These are phyloP conservation scores for Trididemnum nubilum DNA, from an alignment of 23 tunicate genomes.

Conservation along the genomic window DNA sequence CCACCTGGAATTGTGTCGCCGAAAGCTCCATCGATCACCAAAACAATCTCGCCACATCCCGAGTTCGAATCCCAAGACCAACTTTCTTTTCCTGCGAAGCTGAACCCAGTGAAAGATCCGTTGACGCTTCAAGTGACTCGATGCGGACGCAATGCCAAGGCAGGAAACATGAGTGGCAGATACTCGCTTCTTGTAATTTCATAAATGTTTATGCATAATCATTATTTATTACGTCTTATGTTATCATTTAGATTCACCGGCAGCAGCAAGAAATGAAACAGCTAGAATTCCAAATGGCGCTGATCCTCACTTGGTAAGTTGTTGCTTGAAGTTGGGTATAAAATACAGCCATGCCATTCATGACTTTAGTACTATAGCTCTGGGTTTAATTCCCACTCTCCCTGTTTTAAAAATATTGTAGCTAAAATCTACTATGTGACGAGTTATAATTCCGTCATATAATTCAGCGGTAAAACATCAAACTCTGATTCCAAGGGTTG, in stretches of 20 bases:
- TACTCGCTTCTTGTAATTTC: too few species aligned
- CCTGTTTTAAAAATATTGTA: neutral
- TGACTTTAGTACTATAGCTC: too few species aligned
- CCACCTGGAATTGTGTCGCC: slow-evolving; percentile 21
- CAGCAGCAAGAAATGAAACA: neutral
- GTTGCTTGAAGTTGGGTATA: neutral
- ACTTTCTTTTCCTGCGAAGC: neutral
- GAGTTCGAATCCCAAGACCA: slow-evolving; percentile 32
- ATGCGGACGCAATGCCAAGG: slow-evolving; percentile 11
- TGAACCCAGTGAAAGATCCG: slow-evolving; percentile 34
- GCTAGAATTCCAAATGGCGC: slow-evolving; percentile 35
- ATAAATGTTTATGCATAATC: neutral
- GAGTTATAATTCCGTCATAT: too few species aligned
- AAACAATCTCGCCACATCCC: slow-evolving; percentile 8
- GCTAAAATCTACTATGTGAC: too few species aligned
- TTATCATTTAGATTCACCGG: neutral
- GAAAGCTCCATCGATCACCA: slow-evolving; percentile 16
- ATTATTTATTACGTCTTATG: too few species aligned
- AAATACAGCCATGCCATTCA: too few species aligned
- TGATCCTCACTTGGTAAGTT: slow-evolving; percentile 41
- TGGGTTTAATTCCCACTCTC: neutral
- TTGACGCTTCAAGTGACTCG: slow-evolving; percentile 33
- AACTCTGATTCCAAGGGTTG: too few species aligned
- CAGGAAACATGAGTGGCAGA: too few species aligned
- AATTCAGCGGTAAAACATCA: too few species aligned